Evolutionary conservation across 2,797 vertebrate species (phyloP), one percentile per base, ranked within the genome.

Genomic region (Hyperoplus immaculatus): DNA sequence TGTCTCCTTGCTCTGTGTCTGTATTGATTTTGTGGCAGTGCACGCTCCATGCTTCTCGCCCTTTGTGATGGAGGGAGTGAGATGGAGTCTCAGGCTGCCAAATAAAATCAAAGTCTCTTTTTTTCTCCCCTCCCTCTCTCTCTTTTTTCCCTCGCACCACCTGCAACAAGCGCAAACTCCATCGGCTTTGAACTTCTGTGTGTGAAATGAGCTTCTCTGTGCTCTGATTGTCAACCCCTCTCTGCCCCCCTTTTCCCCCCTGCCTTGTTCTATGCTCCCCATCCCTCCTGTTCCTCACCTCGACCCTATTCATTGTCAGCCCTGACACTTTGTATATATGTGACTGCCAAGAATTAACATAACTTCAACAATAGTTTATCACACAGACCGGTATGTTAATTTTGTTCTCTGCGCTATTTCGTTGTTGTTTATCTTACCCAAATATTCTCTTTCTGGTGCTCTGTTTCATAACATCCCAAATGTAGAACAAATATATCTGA

Each of bases 1-100:
- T 42, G 70, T 85, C 89, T 90, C 80, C 84, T 72, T 81, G 78
- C 88, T 88, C 90, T 89, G 88, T 88, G 88, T 91, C 89, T 76
- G 83, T 91, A 95, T 93, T 93, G 92, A 94, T 95, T 94, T 92
- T 91, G 87, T 87, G 89, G 88, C 90, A 83, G 80, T 72, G 81
- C 78, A 83, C 57, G 55, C 90, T 93, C 89, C 68, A 77, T 81
- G 89, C 89, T 90, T 92, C 83, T 91, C 84, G 76, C 80, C 83
- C 90, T 88, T 93, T 90, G 88, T 93, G 91, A 94, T 95, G 56
- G 90, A 91, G 80, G 81, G 87, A 92, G 88, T 87, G 90, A 93
- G 91, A 92, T 92, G 87, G 85, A 92, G 90, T 89, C 88, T 89
- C 81, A 41, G 87, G 76, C 90, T 91, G 90, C 91, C 90, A 94